Percentiles rank a stretch among this genome's conserved stretches.
Evolutionary conservation across 1,140 invertebrate genomes (phyloP).

Genomic region (Ruditapes philippinarum): DNA sequence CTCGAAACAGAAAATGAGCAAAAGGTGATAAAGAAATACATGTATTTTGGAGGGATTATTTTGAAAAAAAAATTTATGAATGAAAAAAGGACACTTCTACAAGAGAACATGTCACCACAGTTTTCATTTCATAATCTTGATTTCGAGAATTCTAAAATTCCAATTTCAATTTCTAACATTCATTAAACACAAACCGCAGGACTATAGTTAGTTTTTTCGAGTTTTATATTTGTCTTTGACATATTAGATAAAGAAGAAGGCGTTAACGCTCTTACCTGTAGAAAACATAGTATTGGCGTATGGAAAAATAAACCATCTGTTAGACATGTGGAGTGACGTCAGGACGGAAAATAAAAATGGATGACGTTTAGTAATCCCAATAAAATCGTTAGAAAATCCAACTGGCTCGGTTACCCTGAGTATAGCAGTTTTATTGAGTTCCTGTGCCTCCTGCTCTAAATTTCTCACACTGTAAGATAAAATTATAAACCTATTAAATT

Average conservation of each 20-base stretch:
- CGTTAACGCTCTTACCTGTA: slow-evolving; percentile 8
- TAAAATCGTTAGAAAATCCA: slow-evolving; percentile 27
- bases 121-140: not conserved
- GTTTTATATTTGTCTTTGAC: not conserved
- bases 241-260: not conserved
- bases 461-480: not conserved
- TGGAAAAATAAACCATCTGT: slow-evolving; percentile 27
- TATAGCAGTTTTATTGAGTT: not conserved
- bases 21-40: no score
- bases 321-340: not conserved
- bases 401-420: slow-evolving; percentile 11
- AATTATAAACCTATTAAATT: not conserved
- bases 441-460: not conserved
- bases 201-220: not conserved
- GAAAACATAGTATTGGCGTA: slow-evolving; percentile 31
- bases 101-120: not conserved
- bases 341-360: slow-evolving; percentile 13
- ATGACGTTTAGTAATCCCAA: not conserved
- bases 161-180: not conserved
- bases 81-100: no score
- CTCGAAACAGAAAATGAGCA: no score
- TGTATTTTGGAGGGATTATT: no score
- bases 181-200: not conserved
- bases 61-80: no score
- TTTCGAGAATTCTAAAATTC: not conserved